phyloP scores from a whole-genome alignment of 2,113 vertebrate species.

The Hiodon alosoides region DNA sequence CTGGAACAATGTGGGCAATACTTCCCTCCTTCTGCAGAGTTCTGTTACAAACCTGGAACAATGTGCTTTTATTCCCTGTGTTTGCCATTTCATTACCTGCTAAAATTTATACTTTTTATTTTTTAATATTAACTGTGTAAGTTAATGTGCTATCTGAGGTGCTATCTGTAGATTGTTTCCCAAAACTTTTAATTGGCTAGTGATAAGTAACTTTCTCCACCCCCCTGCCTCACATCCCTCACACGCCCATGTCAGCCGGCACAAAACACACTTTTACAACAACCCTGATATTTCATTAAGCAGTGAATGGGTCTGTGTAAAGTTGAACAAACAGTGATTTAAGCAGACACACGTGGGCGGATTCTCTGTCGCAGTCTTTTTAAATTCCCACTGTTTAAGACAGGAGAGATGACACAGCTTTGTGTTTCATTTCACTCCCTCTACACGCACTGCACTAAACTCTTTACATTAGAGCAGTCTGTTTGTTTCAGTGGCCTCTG shows the following conservation, averaged over 20 bases:
- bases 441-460: neutral
- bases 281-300: neutral
- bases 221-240: neutral
- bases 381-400: neutral
- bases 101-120: conserved; percentile 41
- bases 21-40: conserved; percentile 29
- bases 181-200: conserved; percentile 3
- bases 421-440: neutral
- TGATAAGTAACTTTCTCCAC: conserved; percentile 3
- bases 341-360: neutral
- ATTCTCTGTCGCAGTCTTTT: neutral
- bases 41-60: conserved; percentile 31
- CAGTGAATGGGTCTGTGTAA: conserved; percentile 1
- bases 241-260: neutral
- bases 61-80: conserved; percentile 25
- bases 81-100: conserved; percentile 42
- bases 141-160: conserved; percentile 53
- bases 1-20: conserved; percentile 37
- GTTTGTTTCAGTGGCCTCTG: too few species aligned
- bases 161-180: conserved; percentile 22
- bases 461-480: too few species aligned
- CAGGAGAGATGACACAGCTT: neutral
- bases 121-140: conserved; percentile 49
- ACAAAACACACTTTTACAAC: neutral
- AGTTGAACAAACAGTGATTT: conserved; percentile 15